These are phyloP conservation scores for Sphenopsis melanotis DNA, from an alignment of 2,797 vertebrate species.

Conservation along the genomic window DNA sequence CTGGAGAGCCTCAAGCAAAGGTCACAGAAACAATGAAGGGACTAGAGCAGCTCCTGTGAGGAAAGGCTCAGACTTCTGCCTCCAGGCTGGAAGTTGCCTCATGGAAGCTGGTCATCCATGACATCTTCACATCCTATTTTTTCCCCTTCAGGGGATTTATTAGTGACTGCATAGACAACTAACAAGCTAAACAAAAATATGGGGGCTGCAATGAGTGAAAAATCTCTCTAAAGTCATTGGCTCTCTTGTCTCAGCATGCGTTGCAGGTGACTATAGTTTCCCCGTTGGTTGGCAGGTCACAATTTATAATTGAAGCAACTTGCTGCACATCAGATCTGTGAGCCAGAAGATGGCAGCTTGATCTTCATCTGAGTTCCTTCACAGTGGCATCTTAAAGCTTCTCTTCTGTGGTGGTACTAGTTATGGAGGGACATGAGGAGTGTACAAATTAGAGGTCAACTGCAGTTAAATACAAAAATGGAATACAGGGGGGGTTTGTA, in stretches of 20 bases:
- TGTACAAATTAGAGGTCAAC: neutral
- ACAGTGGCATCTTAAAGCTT: rapidly evolving
- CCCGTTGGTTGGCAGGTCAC: neutral
- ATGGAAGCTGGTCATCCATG: neutral
- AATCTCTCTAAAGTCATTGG: neutral
- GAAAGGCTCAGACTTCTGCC: neutral
- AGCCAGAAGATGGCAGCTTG: neutral
- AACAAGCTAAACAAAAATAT: neutral
- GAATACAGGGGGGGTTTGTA: neutral
- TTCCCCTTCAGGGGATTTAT: neutral
- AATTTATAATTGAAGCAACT: neutral
- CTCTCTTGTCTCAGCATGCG: neutral
- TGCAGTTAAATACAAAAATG: neutral
- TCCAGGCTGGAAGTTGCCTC: neutral
- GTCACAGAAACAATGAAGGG: neutral
- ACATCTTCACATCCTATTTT: neutral
- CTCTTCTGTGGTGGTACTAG: neutral
- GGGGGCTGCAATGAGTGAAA: neutral
- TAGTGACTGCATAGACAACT: neutral
- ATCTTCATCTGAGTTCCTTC: neutral
- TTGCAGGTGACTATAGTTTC: neutral
- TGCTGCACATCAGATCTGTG: rapidly evolving
- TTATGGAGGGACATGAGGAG: neutral
- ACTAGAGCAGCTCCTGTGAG: neutral
- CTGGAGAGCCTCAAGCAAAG: neutral